phyloP scores from a whole-genome alignment of 2,797 vertebrate genomes.

The Coreius guichenoti region DNA sequence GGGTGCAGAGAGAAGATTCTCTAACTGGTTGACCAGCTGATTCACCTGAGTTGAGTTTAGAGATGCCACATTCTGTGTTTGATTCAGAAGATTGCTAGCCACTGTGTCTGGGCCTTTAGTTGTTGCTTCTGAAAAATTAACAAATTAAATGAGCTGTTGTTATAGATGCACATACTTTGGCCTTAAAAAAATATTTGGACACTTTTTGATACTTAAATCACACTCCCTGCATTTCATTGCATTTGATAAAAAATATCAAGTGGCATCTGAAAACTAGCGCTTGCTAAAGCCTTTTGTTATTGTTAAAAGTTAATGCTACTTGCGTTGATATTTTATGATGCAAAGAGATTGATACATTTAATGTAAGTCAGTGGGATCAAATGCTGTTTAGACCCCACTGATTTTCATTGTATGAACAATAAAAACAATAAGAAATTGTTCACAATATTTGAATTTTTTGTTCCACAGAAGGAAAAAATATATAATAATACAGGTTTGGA shows the following conservation, averaged over 20 bases:
- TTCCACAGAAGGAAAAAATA: too few relatives aligned
- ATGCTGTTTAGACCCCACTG: neutral
- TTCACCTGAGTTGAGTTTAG: constrained; percentile 72
- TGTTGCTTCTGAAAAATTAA: constrained; percentile 29
- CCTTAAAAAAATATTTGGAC: neutral
- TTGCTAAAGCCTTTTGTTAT: neutral
- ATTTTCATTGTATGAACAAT: neutral
- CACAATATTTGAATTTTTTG: neutral
- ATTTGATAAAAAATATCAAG: neutral
- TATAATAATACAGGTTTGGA: neutral
- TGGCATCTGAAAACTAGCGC: neutral
- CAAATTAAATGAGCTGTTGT: neutral
- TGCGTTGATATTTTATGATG: neutral
- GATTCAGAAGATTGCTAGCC: constrained; percentile 60
- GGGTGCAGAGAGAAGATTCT: constrained; percentile 65
- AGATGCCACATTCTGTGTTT: constrained; percentile 61
- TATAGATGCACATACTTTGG: neutral
- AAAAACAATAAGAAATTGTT: neutral
- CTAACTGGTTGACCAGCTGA: constrained; percentile 63
- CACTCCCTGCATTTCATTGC: neutral
- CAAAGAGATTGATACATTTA: neutral
- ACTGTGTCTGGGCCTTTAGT: constrained; percentile 26
- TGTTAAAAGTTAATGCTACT: neutral
- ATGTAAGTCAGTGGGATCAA: neutral
- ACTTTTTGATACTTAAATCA: neutral